A percentile compares a stretch with the other conserved stretches of the same genome.
phyloP scores from a whole-genome alignment of 2,113 vertebrate genomes.

The Archocentrus centrarchus region DNA sequence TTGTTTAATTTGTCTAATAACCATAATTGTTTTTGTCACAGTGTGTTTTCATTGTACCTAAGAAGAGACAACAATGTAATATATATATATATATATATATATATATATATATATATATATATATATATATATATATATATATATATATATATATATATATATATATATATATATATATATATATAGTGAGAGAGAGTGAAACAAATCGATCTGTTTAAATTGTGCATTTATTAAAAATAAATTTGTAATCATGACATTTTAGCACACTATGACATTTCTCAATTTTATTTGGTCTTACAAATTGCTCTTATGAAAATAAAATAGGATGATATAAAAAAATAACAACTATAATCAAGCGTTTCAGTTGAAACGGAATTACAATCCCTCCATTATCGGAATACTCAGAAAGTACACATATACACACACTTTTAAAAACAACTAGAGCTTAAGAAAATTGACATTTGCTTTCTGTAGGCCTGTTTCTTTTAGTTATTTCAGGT shows the following conservation, averaged over 20 bases:
- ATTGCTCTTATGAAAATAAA: conserved; percentile 35
- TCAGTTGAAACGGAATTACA: conserved; percentile 49
- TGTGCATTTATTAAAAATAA: conserved; percentile 70
- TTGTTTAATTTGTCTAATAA: not conserved
- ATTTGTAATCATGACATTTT: conserved; percentile 49
- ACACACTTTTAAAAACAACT: conserved; percentile 41
- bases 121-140: too few species aligned
- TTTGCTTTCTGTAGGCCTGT: conserved; percentile 21
- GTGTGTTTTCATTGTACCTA: not conserved
- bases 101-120: too few species aligned
- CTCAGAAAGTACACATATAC: conserved; percentile 12
- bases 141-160: too few species aligned
- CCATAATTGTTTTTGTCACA: not conserved
- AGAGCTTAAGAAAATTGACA: conserved; percentile 41
- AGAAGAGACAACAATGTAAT: not conserved
- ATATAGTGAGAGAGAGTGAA: too few species aligned
- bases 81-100: too few species aligned
- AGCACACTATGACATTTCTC: conserved; percentile 19
- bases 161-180: too few species aligned
- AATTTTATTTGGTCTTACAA: conserved; percentile 17
- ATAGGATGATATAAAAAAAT: conserved; percentile 50
- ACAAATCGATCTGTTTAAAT: conserved; percentile 30
- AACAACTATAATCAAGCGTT: conserved; percentile 41
- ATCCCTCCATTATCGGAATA: conserved; percentile 35
- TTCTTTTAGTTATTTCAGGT: conserved; percentile 12